Base-by-base conservation (phyloP, 2,113 vertebrate species). In the Cyprinodon tularosa region DNA sequence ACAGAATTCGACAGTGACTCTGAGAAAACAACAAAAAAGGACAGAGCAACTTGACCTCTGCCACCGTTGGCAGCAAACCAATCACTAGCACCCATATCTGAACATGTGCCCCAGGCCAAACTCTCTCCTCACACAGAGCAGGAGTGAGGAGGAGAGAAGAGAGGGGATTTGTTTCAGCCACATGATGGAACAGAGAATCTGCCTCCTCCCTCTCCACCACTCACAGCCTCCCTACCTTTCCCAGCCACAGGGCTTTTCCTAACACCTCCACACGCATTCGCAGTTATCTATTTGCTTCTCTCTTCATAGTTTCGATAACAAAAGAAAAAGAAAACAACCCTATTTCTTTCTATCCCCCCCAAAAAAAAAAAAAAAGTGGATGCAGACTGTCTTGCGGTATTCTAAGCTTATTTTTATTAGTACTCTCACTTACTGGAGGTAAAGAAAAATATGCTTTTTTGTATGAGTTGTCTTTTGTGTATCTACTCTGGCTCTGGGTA, bases 71-170 rank as follows among this genome's bases (percentile, higher is more conserved):
- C 95, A 95, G 94, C 93, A 95, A 97, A 96, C 96, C 97, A 97
- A 97, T 97, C 96, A 96, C 94, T 89, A 93, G 96, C 95, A 95
- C 95, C 93, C 92, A 96, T 97, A 97, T 97, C 95, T 95, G 97
- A 97, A 97, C 96, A 97, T 96, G 96, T 96, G 96, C 96, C 95
- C 94, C 91, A 82, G 97, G 96, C 96, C 95, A 97, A 96, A 96
- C 95, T 96, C 95, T 93, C 95, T 94, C 92, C 94, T 93, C 79
- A 89, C 87, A 95, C 94, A 94, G 94, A 87, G 92, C 90, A 91
- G 91, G 94, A 95, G 94, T 84, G 91, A 89, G 91, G 90, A 93
- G 78, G 72, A 81, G 91, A 94, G 87, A 72, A 89, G 93, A 80
- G 84, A 71, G 86, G 94, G 91, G 86, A 93, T 93, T 94, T 83